Evolutionary conservation across 2,888 invertebrate species (phyloP).

Genomic region (Aelia acuminata): DNA sequence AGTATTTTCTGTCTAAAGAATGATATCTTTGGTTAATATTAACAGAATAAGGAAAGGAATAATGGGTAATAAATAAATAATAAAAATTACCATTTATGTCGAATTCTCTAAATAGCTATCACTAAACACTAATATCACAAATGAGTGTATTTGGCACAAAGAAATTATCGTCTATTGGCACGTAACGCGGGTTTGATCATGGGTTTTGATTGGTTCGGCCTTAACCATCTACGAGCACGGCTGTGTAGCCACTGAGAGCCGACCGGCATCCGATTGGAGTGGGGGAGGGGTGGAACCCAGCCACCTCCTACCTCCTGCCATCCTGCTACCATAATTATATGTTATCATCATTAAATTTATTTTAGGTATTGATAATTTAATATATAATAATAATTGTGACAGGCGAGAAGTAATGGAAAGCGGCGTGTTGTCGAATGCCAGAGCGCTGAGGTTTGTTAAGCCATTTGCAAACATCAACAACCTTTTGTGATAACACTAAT

Average conservation of each 20-base stretch:
- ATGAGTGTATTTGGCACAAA: conserved; percentile 44
- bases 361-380: conserved; percentile 5
- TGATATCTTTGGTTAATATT: not conserved
- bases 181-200: conserved; percentile 40
- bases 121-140: conserved; percentile 54
- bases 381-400: not conserved
- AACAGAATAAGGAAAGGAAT: not conserved
- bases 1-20: too few species aligned
- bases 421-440: not conserved
- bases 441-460: not conserved
- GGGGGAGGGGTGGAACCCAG: not conserved
- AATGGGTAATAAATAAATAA: not conserved
- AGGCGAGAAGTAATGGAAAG: not conserved
- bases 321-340: conserved; percentile 55
- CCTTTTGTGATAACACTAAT: not conserved
- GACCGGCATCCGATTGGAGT: not conserved
- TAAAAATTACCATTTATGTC: conserved; percentile 28
- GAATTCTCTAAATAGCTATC: conserved; percentile 4
- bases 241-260: conserved; percentile 38
- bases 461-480: not conserved
- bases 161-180: conserved; percentile 33
- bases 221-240: conserved; percentile 1
- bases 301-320: conserved; percentile 42
- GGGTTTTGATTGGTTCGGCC: not conserved
- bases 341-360: not conserved